Base-by-base conservation (phyloP, 2,113 vertebrate species). In the Sclerurus mexicanus region DNA sequence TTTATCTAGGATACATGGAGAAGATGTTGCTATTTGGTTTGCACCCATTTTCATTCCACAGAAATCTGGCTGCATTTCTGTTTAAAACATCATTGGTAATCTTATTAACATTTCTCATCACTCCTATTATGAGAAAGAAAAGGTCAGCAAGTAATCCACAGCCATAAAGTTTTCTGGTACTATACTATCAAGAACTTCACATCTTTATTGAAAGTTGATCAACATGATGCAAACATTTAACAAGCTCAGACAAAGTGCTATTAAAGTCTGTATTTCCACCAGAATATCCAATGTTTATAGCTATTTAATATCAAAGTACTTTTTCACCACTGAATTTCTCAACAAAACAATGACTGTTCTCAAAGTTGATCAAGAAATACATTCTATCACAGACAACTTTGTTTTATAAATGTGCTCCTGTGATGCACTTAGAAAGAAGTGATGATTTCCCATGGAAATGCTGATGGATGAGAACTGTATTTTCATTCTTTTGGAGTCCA, bases 91-190 rank as follows among this genome's bases (percentile, higher is more conserved):
- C 46, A 77, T 1, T 87, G 40, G 87, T 63, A 84, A 86, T 85
- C 77, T 73, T 28, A 59, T 37, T 85, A 84, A 35, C 42, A 72
- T 88, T 87, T 76, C 58, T 81, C 67, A 90, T 76, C 66, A 91
- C 53, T 93, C 71, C 4, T 75, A 63, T 31, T 46, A 56, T 7
- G 27, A 56, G 42, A 94, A 78, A 81, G n/a, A 87, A 89, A 89
- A 92, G 87, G 71, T 95, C 95, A 95, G 71, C 56, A 92, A 96
- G 72, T 35, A 92, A 89, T 8, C 40, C 66, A 62, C 46, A 90
- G 85, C n/a, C 89, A 64, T 62, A 46, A 97, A 98, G 95, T 97
- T 96, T 93, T 95, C 85, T 71, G 66, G 40, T 76, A 85, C 69
- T 94, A 13, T 46, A 63, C 66, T 79, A 58, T 50, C 25, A 93